phyloP scores from a whole-genome alignment of 2,888 invertebrate species.

The Tipula helvola region DNA sequence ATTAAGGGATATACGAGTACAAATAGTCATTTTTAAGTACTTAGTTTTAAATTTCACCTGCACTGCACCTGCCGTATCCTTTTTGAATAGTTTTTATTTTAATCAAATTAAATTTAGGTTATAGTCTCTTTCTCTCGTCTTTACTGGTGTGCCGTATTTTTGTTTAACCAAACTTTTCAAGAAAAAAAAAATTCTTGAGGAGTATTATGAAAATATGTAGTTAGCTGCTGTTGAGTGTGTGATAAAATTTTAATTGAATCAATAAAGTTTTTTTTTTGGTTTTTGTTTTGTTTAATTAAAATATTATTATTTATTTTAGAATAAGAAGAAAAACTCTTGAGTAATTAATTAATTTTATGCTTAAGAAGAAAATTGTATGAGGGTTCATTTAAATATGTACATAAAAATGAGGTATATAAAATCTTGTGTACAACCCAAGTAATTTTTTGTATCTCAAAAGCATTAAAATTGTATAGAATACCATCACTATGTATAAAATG shows the following conservation, averaged over 20 bases:
- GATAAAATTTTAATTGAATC: constrained; percentile 4
- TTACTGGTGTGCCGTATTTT: too few species aligned
- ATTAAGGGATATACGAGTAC: background rate
- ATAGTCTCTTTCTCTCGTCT: background rate
- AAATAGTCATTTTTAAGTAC: background rate
- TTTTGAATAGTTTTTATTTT: background rate
- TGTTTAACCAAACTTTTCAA: too few species aligned
- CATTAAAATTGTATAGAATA: background rate
- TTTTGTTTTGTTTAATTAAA: background rate
- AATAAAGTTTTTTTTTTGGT: background rate
- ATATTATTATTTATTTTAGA: background rate
- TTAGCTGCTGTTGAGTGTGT: background rate
- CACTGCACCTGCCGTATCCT: background rate
- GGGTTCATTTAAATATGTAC: background rate
- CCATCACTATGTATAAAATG: background rate
- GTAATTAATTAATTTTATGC: background rate
- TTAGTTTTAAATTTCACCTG: background rate
- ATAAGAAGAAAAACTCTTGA: background rate
- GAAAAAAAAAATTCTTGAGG: too few species aligned
- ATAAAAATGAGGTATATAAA: background rate
- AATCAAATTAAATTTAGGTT: background rate
- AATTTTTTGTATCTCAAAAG: background rate
- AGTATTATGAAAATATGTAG: background rate
- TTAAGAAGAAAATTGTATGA: background rate
- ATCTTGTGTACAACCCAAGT: background rate